A percentile compares a stretch with the other conserved stretches of the same genome.
Evolutionary conservation across 1,140 invertebrate species (phyloP).

Genomic region (Drosophila funebris): DNA sequence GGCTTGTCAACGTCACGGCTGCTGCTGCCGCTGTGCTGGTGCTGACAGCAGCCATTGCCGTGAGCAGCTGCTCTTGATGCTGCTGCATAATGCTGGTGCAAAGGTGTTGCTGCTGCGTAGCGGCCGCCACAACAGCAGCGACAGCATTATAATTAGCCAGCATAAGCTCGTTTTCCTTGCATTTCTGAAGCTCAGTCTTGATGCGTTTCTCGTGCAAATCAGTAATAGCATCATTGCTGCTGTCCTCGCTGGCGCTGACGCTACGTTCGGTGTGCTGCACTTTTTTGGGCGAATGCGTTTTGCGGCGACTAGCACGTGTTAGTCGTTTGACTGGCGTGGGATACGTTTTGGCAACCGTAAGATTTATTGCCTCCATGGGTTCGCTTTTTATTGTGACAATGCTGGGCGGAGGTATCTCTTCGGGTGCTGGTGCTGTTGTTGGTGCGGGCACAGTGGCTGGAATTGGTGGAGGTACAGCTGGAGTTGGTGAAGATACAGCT

Average conservation of each 20-base stretch:
- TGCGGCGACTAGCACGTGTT: constrained; percentile 62
- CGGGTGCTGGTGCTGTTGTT: not conserved
- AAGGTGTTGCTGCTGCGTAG: constrained; percentile 43
- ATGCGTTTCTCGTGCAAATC: constrained; percentile 50
- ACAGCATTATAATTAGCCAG: constrained; percentile 70
- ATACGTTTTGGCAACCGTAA: constrained; percentile 46
- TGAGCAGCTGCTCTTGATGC: constrained; percentile 51
- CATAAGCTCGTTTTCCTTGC: constrained; percentile 62
- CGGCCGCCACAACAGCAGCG: constrained; percentile 60
- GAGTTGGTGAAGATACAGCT: not conserved
- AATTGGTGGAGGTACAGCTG: not conserved
- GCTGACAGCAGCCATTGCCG: constrained; percentile 37
- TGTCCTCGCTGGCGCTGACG: constrained; percentile 38
- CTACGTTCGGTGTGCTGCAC: constrained; percentile 50
- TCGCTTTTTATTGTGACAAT: constrained; percentile 39
- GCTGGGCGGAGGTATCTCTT: constrained; percentile 1
- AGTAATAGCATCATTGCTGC: constrained; percentile 29
- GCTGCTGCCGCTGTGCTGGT: constrained; percentile 5
- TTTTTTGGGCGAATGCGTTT: constrained; percentile 66
- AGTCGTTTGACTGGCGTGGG: constrained; percentile 20
- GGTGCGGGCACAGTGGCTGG: not conserved
- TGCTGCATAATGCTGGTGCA: constrained; percentile 53
- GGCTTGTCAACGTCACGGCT: not conserved
- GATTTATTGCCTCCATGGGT: constrained; percentile 61
- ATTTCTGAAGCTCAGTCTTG: constrained; percentile 35